Evolutionary conservation across 2,797 vertebrate species (phyloP).

Genomic region (Lerista edwardsae): DNA sequence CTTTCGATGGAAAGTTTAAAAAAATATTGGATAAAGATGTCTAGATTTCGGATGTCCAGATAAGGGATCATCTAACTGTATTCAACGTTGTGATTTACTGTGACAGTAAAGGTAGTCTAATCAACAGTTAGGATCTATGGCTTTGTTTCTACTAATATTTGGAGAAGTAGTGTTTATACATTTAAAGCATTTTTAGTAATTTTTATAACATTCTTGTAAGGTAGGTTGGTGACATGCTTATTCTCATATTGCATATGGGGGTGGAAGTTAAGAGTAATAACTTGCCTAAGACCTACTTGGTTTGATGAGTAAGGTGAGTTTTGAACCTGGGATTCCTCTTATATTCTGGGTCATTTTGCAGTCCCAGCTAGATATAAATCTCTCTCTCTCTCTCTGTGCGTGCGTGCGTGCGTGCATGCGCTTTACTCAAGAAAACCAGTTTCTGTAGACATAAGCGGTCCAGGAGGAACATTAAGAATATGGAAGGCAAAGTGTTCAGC

Average conservation of each 20-base stretch:
- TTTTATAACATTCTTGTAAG: background rate
- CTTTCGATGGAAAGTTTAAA: too few species aligned
- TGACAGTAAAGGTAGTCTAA: background rate
- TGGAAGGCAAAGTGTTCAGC: background rate
- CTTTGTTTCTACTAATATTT: background rate
- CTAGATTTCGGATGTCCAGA: too few species aligned
- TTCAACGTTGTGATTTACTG: background rate
- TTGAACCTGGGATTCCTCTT: background rate
- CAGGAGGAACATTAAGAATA: background rate
- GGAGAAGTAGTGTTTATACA: background rate
- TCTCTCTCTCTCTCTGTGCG: too few species aligned
- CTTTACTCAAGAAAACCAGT: too few species aligned
- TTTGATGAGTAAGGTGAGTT: background rate
- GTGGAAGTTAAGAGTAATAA: background rate
- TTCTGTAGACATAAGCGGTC: too few species aligned
- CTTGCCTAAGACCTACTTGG: background rate
- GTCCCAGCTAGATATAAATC: too few species aligned
- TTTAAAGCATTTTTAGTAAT: background rate
- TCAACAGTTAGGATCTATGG: background rate
- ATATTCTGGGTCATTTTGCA: background rate
- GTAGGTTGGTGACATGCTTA: background rate
- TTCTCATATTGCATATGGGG: background rate
- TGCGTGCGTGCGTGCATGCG: too few species aligned
- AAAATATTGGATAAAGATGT: too few species aligned
- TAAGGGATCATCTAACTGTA: too few species aligned